These are phyloP conservation scores for Masticophis lateralis DNA, from an alignment of 2,797 vertebrate species.

Conservation along the genomic window DNA sequence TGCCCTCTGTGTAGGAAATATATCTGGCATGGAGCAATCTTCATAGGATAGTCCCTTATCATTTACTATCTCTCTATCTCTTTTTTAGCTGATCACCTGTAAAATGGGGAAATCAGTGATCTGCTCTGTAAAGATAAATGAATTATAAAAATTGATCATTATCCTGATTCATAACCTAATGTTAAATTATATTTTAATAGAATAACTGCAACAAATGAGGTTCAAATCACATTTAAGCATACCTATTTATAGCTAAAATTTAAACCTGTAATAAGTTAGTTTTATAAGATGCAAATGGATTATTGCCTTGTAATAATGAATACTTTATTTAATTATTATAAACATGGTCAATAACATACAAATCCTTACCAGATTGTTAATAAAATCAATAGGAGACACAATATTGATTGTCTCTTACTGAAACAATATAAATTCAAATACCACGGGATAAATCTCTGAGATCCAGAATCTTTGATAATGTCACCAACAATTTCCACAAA, in stretches of 20 bases:
- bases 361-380: not conserved
- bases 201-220: not conserved
- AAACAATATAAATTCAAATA: not conserved
- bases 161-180: not conserved
- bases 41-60: not conserved
- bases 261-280: not conserved
- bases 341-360: not conserved
- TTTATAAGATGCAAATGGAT: not conserved
- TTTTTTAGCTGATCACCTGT: not conserved
- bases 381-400: not conserved
- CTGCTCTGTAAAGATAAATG: not conserved
- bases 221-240: not conserved
- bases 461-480: not conserved
- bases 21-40: not conserved
- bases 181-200: not conserved
- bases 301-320: not conserved
- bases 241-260: not conserved
- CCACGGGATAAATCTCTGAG: not conserved
- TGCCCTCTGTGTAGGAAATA: not conserved
- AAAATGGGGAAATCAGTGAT: not conserved
- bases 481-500: not conserved
- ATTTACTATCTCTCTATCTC: not conserved
- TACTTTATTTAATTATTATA: not conserved
- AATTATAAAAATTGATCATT: not conserved
- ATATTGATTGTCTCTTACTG: not conserved